Base-by-base conservation (phyloP, 1,140 invertebrate genomes). In the Pantala flavescens region DNA sequence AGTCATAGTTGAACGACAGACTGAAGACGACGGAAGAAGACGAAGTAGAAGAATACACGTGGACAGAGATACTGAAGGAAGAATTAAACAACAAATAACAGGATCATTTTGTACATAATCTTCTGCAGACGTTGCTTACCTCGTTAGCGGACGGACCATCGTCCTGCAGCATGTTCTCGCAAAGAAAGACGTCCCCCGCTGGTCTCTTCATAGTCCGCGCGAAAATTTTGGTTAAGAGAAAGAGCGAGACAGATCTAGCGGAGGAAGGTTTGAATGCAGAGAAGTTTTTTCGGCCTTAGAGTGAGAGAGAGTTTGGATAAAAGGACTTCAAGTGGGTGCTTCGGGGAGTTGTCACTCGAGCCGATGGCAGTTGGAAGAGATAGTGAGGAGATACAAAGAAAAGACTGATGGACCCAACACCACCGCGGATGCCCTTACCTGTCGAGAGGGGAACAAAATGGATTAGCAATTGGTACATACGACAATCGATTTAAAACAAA, bases 61-160 rank as follows among this genome's bases (percentile, higher is more conserved):
- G 12, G 12, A 63, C 3, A 63, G 49, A 63, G 49, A 63, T 16
- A 21, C 12, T 16, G 14, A 63, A 21, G 49, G 49, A 63, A 63
- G n/a, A 21, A 63, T 3, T 19, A 63, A 63, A 11, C 10, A 63
- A 63, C n/a, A 63, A 19, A 16, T 12, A 63, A 63, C 49, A 21
- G 49, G 1, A 63, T n/a, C 3, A 63, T 63, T 63, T 63, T 63
- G 3, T 63, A 19, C 12, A 16, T 36, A 2, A 36, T 36, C 28
- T 63, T 3, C 12, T 14, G 49, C 49, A 7, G 49, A 1, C n/a
- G 28, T 63, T 1, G 3, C 49, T 63, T 63, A 63, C 49, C 49
- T 63, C 49, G 49, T 63, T 63, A 19, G n/a, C 49, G 49, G 49
- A 63, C 49, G 49, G 49, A 63, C 49, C 49, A 63, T 63, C 49